A percentile compares a stretch with the other conserved stretches of the same genome.
phyloP scores from a whole-genome alignment of 2,888 invertebrate genomes.

The Scaeva pyrastri region DNA sequence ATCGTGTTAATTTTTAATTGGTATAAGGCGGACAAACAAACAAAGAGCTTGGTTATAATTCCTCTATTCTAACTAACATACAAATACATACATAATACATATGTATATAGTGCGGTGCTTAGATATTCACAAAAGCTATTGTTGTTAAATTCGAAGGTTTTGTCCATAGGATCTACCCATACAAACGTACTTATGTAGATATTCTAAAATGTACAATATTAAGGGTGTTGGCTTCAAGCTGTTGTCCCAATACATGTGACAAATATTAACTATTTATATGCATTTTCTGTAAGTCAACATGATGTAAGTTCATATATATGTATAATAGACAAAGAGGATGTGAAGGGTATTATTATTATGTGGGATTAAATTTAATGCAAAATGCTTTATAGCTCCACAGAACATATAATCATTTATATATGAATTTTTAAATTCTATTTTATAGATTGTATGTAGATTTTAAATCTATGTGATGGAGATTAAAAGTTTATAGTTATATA shows the following conservation, averaged over 20 bases:
- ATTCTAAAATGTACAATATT: not conserved
- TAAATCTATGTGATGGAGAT: no score
- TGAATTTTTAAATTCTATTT: no score
- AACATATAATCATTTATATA: no score
- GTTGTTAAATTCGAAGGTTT: slow-evolving; percentile 50
- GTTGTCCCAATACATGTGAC: slow-evolving; percentile 35
- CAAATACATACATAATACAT: no score
- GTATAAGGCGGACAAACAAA: slow-evolving; percentile 9
- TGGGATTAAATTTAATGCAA: slow-evolving; percentile 10
- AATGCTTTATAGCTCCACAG: not conserved
- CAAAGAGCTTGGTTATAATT: slow-evolving; percentile 22
- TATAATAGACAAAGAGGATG: not conserved
- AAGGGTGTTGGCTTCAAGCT: slow-evolving; percentile 7
- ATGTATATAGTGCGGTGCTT: not conserved
- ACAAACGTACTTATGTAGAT: no score
- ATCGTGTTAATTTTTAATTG: slow-evolving; percentile 69
- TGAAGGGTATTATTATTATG: not conserved
- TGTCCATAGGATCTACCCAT: not conserved
- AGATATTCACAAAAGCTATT: slow-evolving; percentile 66
- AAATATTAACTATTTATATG: slow-evolving; percentile 31
- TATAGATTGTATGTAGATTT: no score
- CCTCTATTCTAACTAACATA: no score
- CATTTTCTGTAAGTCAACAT: slow-evolving; percentile 5
- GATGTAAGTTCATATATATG: not conserved
- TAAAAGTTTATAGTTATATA: no score